Conservation (phyloP, 2,797 vertebrate species). For the Microchirus variegatus region DNA sequence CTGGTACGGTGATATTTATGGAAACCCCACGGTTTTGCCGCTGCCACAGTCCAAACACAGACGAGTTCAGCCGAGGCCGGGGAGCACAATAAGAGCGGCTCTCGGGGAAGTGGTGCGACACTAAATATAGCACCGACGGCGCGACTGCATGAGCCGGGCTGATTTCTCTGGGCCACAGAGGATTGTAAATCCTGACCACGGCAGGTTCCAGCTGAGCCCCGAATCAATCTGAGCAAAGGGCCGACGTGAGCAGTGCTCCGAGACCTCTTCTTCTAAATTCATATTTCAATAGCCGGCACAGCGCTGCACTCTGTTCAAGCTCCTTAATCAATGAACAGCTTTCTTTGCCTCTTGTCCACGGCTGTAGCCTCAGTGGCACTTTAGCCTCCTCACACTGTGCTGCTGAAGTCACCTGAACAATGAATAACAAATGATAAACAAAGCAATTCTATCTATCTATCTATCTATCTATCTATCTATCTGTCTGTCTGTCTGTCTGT, state of each 20-base stretch:
- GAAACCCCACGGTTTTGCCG: constrained; percentile 30
- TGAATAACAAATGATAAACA: too few species aligned
- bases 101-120: constrained; percentile 54
- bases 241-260: constrained; percentile 11
- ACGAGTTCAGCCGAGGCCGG: constrained; percentile 48
- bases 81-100: constrained; percentile 53
- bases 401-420: too few species aligned
- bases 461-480: too few species aligned
- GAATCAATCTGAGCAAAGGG: constrained; percentile 29
- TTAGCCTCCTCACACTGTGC: too few species aligned
- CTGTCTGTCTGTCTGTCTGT: too few species aligned
- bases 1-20: constrained; percentile 53
- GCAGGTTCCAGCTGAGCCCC: constrained; percentile 66
- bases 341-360: too few species aligned
- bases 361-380: too few species aligned
- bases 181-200: constrained; percentile 64
- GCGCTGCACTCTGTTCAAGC: constrained; percentile 24
- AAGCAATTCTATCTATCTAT: too few species aligned
- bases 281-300: constrained; percentile 26
- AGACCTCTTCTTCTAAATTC: constrained; percentile 44
- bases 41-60: constrained; percentile 46
- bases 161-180: constrained; percentile 64
- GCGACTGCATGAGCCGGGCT: constrained; percentile 52
- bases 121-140: constrained; percentile 74
- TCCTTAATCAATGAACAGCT: too few species aligned